Percentiles rank a stretch among this genome's conserved stretches.
These are phyloP conservation scores for Atrina japonica DNA, from an alignment of 2,888 invertebrate species.

Conservation along the genomic window DNA sequence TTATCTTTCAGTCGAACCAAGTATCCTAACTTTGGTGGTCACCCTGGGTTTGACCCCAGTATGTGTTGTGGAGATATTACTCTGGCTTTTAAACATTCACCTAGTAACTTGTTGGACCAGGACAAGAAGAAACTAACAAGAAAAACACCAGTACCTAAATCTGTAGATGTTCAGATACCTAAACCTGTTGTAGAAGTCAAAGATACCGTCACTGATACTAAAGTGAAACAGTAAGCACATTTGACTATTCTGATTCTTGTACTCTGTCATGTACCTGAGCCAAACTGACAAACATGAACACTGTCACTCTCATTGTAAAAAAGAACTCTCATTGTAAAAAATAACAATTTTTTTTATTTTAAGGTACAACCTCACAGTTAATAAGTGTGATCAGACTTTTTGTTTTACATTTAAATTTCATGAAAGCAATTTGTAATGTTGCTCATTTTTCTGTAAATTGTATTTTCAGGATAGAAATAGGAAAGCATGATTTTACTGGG, in stretches of 20 bases:
- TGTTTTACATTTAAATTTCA: too few species aligned
- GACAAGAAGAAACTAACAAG: constrained; percentile 55
- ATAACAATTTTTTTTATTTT: too few species aligned
- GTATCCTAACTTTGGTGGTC: constrained; percentile 65
- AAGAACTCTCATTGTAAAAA: too few species aligned
- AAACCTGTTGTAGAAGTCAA: neutral
- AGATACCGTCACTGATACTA: neutral
- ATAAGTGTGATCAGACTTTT: too few species aligned
- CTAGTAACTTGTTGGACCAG: constrained; percentile 52
- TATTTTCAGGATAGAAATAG: constrained; percentile 59
- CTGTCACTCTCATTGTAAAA: too few species aligned
- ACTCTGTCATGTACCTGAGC: too few species aligned
- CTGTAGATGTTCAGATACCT: neutral
- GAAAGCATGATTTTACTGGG: constrained; percentile 87
- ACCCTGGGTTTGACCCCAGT: constrained; percentile 94
- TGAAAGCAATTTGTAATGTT: too few species aligned
- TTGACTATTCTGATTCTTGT: too few species aligned
- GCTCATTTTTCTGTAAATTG: too few species aligned
- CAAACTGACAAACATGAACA: too few species aligned
- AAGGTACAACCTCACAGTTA: too few species aligned
- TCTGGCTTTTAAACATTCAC: constrained; percentile 86
- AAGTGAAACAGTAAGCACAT: constrained; percentile 27
- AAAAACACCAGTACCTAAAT: constrained; percentile 45
- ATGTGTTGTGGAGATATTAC: constrained; percentile 95
- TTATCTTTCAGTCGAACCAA: constrained; percentile 60